A percentile compares a stretch with the other conserved stretches of the same genome.
Evolutionary conservation across 2,113 vertebrate genomes (phyloP).

Genomic region (Urocynchramus pylzowi): DNA sequence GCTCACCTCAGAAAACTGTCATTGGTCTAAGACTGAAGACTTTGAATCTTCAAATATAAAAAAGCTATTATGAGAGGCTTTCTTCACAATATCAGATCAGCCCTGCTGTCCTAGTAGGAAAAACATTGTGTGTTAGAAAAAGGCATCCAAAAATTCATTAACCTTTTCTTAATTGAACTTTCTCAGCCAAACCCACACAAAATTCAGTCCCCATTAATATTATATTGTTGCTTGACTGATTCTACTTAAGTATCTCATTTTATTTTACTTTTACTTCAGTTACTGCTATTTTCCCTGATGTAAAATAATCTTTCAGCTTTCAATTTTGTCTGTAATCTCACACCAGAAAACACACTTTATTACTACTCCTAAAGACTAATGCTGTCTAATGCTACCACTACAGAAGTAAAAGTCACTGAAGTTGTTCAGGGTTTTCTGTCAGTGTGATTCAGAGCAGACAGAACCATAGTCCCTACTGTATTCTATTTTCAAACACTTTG

Average conservation of each 20-base stretch:
- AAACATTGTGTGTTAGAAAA: background rate
- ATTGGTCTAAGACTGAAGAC: background rate
- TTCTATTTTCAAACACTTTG: background rate
- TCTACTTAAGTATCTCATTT: background rate
- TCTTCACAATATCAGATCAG: background rate
- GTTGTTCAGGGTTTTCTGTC: background rate
- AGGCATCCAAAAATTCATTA: background rate
- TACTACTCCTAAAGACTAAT: background rate
- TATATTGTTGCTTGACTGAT: background rate
- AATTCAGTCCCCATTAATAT: background rate
- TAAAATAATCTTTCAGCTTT: background rate
- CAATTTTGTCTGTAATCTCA: background rate
- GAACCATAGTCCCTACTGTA: background rate
- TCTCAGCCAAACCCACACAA: background rate
- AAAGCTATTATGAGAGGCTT: background rate
- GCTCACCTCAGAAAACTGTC: background rate
- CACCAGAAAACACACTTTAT: background rate
- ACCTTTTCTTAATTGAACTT: background rate
- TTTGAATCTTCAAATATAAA: background rate
- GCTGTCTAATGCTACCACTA: background rate
- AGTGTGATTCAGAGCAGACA: background rate
- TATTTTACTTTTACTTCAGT: slow-evolving; percentile 1
- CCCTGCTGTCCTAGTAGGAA: background rate
- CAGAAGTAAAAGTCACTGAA: background rate
- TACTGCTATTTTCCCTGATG: background rate